These are phyloP conservation scores for Oncorhynchus gorbuscha DNA, from an alignment of 2,113 vertebrate genomes.

Conservation along the genomic window DNA sequence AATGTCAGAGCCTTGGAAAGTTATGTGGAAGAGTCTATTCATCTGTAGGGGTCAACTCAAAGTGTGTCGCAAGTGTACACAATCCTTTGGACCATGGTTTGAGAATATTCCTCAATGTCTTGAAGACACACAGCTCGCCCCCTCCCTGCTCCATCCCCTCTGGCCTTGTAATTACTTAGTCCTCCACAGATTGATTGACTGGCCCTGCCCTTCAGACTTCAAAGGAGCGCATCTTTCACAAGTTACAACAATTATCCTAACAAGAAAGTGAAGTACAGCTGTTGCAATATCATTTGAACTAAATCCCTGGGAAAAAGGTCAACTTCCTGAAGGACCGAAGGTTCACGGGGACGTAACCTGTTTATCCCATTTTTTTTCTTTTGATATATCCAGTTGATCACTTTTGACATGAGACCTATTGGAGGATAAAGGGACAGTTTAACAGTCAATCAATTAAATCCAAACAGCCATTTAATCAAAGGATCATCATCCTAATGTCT, in stretches of 20 bases:
- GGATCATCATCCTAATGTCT: neutral
- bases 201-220: slow-evolving; percentile 46
- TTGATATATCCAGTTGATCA: neutral
- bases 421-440: neutral
- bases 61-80: neutral
- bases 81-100: no score
- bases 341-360: slow-evolving; percentile 5
- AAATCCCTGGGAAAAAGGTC: slow-evolving; percentile 24
- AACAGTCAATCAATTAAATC: neutral
- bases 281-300: slow-evolving; percentile 28
- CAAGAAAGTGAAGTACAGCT: slow-evolving; percentile 47
- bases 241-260: slow-evolving; percentile 13
- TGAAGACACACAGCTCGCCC: neutral
- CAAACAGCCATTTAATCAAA: neutral
- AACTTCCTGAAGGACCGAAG: slow-evolving; percentile 38
- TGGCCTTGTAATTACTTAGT: slow-evolving; percentile 71
- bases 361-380: slow-evolving; percentile 10
- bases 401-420: neutral
- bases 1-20: no score
- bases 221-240: slow-evolving; percentile 49
- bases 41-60: neutral
- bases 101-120: neutral
- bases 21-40: neutral
- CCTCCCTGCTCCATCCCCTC: neutral
- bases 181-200: slow-evolving; percentile 39